A percentile compares a stretch with the other conserved stretches of the same genome.
Conservation (phyloP, 30 jellyfish, hydroid and myxozoan genomes). For the Aurelia coerulea region DNA sequence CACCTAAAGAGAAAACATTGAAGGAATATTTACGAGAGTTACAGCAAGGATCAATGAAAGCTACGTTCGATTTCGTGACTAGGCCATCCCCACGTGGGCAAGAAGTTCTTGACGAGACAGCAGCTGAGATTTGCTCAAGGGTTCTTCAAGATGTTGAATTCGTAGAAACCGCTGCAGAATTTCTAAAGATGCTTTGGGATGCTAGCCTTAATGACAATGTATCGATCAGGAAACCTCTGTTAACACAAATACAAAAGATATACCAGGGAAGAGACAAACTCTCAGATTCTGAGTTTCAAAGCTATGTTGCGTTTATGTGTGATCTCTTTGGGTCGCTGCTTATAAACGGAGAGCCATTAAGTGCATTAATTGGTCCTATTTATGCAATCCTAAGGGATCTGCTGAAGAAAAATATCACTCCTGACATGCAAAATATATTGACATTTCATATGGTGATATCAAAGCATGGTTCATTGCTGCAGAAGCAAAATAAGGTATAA, state of each 20-base stretch:
- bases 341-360: constrained; percentile 37
- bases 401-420: constrained; percentile 15
- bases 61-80: constrained; percentile 30
- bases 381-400: constrained; percentile 61
- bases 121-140: constrained; percentile 3
- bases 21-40: background rate
- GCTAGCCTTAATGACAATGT: constrained; percentile 11
- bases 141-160: constrained; percentile 43
- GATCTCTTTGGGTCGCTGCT: constrained; percentile 63
- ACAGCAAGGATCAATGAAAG: constrained; percentile 12
- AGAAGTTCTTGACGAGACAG: constrained; percentile 24
- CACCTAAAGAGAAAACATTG: background rate
- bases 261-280: constrained; percentile 53
- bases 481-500: constrained; percentile 29
- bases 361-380: constrained; percentile 65
- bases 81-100: background rate
- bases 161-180: constrained; percentile 35
- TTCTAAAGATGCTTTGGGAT: constrained; percentile 41
- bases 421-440: constrained; percentile 12
- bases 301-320: constrained; percentile 56
- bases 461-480: constrained; percentile 49
- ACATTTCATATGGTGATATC: constrained; percentile 34
- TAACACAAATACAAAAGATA: constrained; percentile 45
- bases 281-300: constrained; percentile 34
- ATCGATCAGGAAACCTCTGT: constrained; percentile 47